Conservation (phyloP, 2,113 vertebrate species). For the Callipepla californica region DNA sequence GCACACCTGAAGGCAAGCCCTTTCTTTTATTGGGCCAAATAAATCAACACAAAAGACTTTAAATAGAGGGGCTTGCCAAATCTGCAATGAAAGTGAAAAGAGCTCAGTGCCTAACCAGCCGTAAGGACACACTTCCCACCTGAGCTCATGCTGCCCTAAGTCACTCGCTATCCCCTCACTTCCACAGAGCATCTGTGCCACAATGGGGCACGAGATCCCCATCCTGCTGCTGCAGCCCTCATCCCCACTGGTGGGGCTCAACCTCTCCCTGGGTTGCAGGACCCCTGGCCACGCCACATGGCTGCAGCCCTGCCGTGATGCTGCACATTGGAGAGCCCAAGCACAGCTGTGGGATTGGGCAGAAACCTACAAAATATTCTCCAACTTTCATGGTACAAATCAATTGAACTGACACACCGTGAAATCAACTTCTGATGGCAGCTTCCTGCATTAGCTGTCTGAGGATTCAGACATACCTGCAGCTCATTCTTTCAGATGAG, state of each 20-base stretch:
- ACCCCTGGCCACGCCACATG: not conserved
- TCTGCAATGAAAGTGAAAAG: not conserved
- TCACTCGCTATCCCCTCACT: fast-evolving
- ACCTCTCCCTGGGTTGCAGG: not conserved
- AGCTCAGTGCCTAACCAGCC: not conserved
- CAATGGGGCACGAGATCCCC: not conserved
- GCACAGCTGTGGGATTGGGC: not conserved
- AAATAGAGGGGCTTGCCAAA: not conserved
- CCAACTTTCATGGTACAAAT: not conserved
- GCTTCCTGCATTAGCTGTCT: not conserved
- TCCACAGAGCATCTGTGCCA: not conserved
- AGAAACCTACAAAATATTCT: not conserved
- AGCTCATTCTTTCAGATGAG: not conserved
- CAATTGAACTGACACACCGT: not conserved
- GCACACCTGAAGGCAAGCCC: not conserved
- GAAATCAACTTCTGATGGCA: not conserved
- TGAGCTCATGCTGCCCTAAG: not conserved
- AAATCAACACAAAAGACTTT: not conserved
- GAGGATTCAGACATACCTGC: not conserved
- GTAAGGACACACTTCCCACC: not conserved
- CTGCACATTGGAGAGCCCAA: not conserved
- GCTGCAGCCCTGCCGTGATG: fast-evolving
- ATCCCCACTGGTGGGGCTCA: fast-evolving
- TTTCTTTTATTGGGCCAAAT: not conserved
- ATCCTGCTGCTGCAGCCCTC: not conserved